Conservation (phyloP, 53 echinoderm and acorn worm genomes). For the Echinometra lucunter region DNA sequence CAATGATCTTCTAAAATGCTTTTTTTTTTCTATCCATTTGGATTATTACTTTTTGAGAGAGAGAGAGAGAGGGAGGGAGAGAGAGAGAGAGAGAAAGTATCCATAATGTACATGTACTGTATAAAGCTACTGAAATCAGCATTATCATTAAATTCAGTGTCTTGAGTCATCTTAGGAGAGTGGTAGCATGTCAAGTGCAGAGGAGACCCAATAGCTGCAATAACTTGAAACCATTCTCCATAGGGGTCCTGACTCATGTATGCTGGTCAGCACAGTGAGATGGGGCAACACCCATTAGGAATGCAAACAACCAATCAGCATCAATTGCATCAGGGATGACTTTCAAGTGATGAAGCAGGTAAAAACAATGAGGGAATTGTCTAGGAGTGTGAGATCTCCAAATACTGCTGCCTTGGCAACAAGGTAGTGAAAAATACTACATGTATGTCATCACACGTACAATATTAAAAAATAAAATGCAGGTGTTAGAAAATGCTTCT, state of each 20-base stretch:
- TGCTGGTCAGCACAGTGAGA: background rate
- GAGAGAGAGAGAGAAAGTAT: background rate
- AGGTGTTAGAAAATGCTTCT: too few relatives aligned
- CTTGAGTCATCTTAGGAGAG: background rate
- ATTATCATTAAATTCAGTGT: background rate
- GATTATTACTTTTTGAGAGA: background rate
- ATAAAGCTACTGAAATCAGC: too few relatives aligned
- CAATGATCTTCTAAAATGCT: too few relatives aligned
- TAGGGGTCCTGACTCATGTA: slow-evolving; percentile 25
- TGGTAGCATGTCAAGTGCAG: background rate
- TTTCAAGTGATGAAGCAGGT: background rate
- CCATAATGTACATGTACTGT: background rate
- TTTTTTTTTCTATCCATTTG: too few relatives aligned
- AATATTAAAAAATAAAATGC: too few relatives aligned
- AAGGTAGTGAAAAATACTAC: background rate
- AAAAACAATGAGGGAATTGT: background rate
- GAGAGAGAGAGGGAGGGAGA: background rate
- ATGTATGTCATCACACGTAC: too few relatives aligned
- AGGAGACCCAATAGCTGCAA: background rate
- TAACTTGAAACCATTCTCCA: slow-evolving; percentile 13
- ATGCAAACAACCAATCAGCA: background rate
- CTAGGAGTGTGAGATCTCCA: background rate
- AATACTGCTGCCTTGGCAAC: background rate
- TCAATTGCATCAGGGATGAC: background rate
- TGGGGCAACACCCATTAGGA: slow-evolving; percentile 28